A percentile compares a stretch with the other conserved stretches of the same genome.
These are phyloP conservation scores for Asteroscopus sphinx DNA, from an alignment of 2,888 invertebrate species.

Conservation along the genomic window DNA sequence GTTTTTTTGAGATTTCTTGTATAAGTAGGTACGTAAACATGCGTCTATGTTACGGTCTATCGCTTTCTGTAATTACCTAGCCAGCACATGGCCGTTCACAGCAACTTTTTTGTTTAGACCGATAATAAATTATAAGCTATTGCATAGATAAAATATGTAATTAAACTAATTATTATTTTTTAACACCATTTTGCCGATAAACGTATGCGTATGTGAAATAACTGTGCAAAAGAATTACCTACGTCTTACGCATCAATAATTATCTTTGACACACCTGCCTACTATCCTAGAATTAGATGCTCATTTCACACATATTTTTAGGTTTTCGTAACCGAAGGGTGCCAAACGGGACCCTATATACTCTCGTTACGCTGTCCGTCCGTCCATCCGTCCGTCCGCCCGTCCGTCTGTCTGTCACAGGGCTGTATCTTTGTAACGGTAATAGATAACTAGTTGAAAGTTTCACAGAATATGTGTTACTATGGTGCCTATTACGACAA, in stretches of 20 bases:
- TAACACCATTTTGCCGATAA: constrained; percentile 3
- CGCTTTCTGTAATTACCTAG: constrained; percentile 37
- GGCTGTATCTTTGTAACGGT: too few relatives aligned
- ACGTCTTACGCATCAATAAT: constrained; percentile 27
- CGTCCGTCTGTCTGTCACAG: too few relatives aligned
- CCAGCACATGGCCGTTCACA: constrained; percentile 11
- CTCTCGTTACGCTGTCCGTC: too few relatives aligned
- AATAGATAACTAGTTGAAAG: too few relatives aligned
- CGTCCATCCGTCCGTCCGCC: too few relatives aligned
- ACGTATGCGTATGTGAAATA: constrained; percentile 30
- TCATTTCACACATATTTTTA: constrained; percentile 6
- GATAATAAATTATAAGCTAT: constrained; percentile 40
- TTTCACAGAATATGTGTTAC: too few relatives aligned
- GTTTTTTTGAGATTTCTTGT: too few relatives aligned
- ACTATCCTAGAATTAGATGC: constrained; percentile 16
- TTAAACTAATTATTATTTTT: constrained; percentile 45
- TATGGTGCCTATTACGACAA: too few relatives aligned
- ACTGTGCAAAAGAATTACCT: constrained; percentile 24
- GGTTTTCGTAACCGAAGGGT: too few relatives aligned
- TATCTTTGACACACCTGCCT: constrained; percentile 34
- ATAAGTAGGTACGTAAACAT: constrained; percentile 41
- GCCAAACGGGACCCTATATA: background rate
- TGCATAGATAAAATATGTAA: constrained; percentile 45
- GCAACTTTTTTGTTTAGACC: constrained; percentile 28
- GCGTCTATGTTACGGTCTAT: constrained; percentile 41